Evolutionary conservation across 2,113 vertebrate genomes (phyloP).

Genomic region (Mixornis gularis): DNA sequence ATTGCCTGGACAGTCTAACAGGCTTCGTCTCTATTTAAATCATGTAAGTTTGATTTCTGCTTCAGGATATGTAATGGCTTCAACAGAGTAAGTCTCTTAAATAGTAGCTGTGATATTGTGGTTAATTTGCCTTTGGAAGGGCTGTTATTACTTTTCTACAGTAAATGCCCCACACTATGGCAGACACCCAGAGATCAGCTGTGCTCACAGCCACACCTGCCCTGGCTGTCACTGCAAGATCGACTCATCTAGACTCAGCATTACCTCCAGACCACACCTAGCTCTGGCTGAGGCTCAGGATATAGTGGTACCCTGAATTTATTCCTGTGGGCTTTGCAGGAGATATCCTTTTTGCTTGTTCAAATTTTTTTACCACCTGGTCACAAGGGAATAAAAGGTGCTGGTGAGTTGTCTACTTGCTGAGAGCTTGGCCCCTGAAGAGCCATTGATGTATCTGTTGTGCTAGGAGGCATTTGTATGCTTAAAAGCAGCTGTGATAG

Average conservation of each 20-base stretch:
- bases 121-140: neutral
- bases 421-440: neutral
- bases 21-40: neutral
- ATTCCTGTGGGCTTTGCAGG: neutral
- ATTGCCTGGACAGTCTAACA: neutral
- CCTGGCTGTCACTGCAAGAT: neutral
- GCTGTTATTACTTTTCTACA: neutral
- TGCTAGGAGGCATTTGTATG: neutral
- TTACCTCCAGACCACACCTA: neutral
- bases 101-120: neutral
- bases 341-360: neutral
- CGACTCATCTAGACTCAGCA: neutral
- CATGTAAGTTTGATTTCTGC: neutral
- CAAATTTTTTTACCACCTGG: neutral
- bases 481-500: neutral
- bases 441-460: fast-evolving
- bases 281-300: neutral
- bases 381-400: neutral
- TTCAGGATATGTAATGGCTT: neutral
- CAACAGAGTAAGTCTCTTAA: neutral
- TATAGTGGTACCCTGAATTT: neutral
- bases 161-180: neutral
- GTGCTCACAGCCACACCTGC: neutral
- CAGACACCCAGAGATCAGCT: neutral
- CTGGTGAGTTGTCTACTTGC: neutral